These are phyloP conservation scores for Nycticryphes semicollaris DNA, from an alignment of 2,113 vertebrate species.

Conservation along the genomic window DNA sequence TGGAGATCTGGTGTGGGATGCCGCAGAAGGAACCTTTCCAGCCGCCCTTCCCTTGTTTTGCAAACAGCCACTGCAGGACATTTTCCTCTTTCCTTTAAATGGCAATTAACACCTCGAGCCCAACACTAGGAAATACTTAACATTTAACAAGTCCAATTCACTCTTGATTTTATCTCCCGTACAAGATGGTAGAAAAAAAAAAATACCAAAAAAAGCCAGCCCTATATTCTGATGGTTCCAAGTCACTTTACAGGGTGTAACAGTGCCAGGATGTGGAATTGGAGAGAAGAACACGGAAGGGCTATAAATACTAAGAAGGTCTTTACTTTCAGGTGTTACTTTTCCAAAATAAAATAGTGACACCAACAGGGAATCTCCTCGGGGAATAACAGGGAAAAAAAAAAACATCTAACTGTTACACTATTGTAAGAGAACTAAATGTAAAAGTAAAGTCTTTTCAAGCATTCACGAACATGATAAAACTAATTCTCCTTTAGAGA, in stretches of 20 bases:
- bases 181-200: not conserved
- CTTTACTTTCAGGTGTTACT: not conserved
- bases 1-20: not conserved
- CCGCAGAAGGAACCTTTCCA: not conserved
- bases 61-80: not conserved
- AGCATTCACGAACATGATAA: not conserved
- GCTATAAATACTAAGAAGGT: not conserved
- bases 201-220: not conserved
- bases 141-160: not conserved
- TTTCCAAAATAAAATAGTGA: slow-evolving; percentile 7
- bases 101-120: not conserved
- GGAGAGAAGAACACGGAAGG: not conserved
- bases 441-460: not conserved
- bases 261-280: not conserved
- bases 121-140: not conserved
- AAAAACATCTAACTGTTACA: not conserved
- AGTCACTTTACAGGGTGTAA: not conserved
- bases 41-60: not conserved
- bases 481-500: not conserved
- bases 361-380: not conserved
- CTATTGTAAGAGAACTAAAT: not conserved
- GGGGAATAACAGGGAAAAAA: not conserved
- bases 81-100: not conserved
- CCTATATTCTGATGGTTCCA: not conserved
- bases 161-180: not conserved